These are phyloP conservation scores for Incurvaria masculella DNA, from an alignment of 2,888 invertebrate species.

Conservation along the genomic window DNA sequence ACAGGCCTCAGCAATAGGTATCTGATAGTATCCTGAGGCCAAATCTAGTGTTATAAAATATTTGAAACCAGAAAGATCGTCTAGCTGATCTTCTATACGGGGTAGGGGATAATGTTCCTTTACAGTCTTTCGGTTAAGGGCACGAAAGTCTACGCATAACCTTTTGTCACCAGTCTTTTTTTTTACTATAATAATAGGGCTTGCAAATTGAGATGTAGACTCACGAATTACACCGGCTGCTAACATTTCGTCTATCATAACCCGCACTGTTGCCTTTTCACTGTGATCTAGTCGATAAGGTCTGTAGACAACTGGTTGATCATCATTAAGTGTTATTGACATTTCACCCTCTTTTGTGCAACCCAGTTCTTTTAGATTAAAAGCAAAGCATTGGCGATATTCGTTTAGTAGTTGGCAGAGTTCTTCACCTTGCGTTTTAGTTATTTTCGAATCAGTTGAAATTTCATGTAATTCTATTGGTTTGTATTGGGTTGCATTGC, in stretches of 20 bases:
- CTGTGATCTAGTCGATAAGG: conserved; percentile 9
- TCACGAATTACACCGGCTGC: conserved; percentile 15
- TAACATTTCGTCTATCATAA: conserved; percentile 15
- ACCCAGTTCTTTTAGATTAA: conserved; percentile 7
- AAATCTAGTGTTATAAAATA: conserved; percentile 2
- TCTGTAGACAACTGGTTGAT: conserved; percentile 7
- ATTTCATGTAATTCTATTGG: too few species aligned
- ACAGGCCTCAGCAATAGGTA: conserved; percentile 1
- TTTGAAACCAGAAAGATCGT: not conserved
- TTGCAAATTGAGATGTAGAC: conserved; percentile 16
- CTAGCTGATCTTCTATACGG: conserved; percentile 10
- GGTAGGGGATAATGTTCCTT: conserved; percentile 8
- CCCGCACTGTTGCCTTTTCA: conserved; percentile 14
- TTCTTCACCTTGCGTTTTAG: too few species aligned
- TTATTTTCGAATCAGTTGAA: too few species aligned
- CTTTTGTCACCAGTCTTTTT: conserved; percentile 17
- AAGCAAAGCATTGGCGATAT: conserved; percentile 8
- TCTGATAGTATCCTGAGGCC: conserved; percentile 3
- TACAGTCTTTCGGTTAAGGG: conserved; percentile 18
- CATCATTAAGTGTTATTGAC: conserved; percentile 7
- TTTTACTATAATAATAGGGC: conserved; percentile 15
- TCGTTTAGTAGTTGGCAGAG: conserved; percentile 3
- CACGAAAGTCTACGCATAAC: conserved; percentile 18
- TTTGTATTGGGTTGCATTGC: too few species aligned
- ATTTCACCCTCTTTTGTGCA: conserved; percentile 4